These are phyloP conservation scores for Drosophila macrothrix DNA, from an alignment of 2,888 invertebrate genomes.

Conservation along the genomic window DNA sequence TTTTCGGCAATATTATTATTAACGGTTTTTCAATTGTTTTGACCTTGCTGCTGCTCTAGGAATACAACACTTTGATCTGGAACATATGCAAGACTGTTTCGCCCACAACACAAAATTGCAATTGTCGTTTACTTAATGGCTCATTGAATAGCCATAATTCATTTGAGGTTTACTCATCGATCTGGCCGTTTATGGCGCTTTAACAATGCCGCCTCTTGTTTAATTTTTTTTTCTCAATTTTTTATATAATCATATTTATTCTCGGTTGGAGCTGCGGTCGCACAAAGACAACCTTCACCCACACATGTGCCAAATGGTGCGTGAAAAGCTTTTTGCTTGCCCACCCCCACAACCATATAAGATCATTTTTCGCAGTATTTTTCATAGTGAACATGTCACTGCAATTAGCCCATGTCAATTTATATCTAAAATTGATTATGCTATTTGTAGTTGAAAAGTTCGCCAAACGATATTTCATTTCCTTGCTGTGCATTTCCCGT, in stretches of 20 bases:
- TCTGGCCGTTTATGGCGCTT: conserved; percentile 62
- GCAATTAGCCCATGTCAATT: not conserved
- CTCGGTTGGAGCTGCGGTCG: conserved; percentile 41
- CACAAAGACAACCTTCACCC: conserved; percentile 70
- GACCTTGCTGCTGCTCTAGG: conserved; percentile 37
- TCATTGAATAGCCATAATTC: conserved; percentile 67
- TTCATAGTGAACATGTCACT: not conserved
- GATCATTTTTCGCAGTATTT: conserved; percentile 1
- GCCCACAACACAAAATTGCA: conserved; percentile 37
- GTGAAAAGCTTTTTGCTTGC: conserved; percentile 49
- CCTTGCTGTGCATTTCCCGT: not conserved
- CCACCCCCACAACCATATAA: conserved; percentile 39
- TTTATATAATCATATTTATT: conserved; percentile 36
- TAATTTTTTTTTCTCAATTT: conserved; percentile 3
- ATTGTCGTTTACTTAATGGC: conserved; percentile 57
- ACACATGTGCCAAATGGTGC: conserved; percentile 68
- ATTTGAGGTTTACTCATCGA: conserved; percentile 58
- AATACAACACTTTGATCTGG: conserved; percentile 1
- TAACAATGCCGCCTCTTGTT: conserved; percentile 59
- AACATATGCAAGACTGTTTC: conserved; percentile 9
- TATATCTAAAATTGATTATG: not conserved
- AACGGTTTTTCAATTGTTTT: conserved; percentile 36
- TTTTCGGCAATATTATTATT: conserved; percentile 5
- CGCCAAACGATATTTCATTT: not conserved
- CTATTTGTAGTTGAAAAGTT: not conserved